A percentile compares a stretch with the other conserved stretches of the same genome.
Evolutionary conservation across 2,797 vertebrate species (phyloP).

Genomic region (Hephaestus fuliginosus): DNA sequence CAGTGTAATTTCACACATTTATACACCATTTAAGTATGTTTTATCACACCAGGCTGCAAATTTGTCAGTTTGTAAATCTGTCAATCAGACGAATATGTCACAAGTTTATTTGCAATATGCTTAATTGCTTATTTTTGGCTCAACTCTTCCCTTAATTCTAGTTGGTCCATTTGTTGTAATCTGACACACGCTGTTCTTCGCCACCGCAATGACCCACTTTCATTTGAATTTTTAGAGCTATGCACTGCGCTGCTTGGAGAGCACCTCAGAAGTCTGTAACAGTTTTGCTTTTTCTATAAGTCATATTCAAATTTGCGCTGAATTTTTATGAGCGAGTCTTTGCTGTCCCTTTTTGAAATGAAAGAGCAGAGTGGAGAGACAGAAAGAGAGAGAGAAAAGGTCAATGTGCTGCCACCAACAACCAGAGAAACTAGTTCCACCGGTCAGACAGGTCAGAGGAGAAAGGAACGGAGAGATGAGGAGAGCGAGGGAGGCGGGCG

Average conservation of each 20-base stretch:
- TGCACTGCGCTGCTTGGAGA: not conserved
- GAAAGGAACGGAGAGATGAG: conserved; percentile 23
- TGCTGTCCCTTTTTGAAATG: not conserved
- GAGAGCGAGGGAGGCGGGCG: conserved; percentile 19
- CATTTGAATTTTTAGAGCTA: not conserved
- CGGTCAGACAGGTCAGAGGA: conserved; percentile 58
- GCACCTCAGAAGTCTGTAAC: not conserved
- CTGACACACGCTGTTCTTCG: not conserved
- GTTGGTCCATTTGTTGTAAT: not conserved
- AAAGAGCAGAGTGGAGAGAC: not conserved
- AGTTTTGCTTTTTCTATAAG: not conserved
- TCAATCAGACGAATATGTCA: conserved; percentile 8
- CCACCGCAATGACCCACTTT: conserved; percentile 27
- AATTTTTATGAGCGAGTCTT: conserved; percentile 8
- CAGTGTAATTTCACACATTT: conserved; percentile 14
- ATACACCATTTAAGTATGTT: not conserved
- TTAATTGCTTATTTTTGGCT: conserved; percentile 7
- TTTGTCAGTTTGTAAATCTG: conserved; percentile 17
- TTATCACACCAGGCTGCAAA: not conserved
- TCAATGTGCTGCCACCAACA: conserved; percentile 23
- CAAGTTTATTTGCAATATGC: not conserved
- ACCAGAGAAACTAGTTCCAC: conserved; percentile 65
- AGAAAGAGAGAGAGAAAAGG: conserved; percentile 10
- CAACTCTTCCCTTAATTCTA: not conserved
- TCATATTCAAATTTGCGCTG: conserved; percentile 12